Base-by-base conservation (phyloP, 2,888 invertebrate species). In the Byasa hedistus region DNA sequence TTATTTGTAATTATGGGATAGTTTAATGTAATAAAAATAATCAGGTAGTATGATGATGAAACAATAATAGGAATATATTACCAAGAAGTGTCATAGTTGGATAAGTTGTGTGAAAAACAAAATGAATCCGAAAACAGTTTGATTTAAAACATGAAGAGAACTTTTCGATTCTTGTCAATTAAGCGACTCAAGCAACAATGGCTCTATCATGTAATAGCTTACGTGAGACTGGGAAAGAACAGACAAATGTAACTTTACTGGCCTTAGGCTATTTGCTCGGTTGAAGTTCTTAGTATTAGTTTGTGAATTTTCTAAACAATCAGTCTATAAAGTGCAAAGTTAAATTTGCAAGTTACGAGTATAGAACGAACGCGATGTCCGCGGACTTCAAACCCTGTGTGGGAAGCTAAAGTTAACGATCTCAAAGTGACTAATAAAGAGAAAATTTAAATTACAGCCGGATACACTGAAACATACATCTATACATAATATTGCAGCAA, bases 201-300 rank as follows among this genome's bases (percentile, higher is more conserved):
- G 72, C 67, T 39, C 39, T 1, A 78, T 75, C 80, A 82, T 82
- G 81, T 77, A 79, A 80, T 84, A 76, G 75, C 68, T 73, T 75
- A 74, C 82, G 82, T 84, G 83, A 65, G 85, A 83, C 80, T 85
- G 84, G 78, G 85, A 84, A 83, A 66, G 32, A 27, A 56, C 63
- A 62, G 27, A 57, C 39, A 36, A 27, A 64, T 32, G 61, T 52
- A 52, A n/a, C 22, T 27, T 19, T 57, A 57, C 61, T 22, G 51
- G n/a, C 19, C 23, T 10, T 12, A 54, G 52, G 51, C 5, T 39
- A 1, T 57, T 24, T 24, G 32, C 3, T 24, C 19, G 23, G 23
- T 44, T 32, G 32, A 52, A 19, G 48, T 44, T 61, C 27, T 54
- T 58, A 52, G 15, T 44, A 48, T 52, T 32, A 64, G 23, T 22